Percentiles rank a stretch among this genome's conserved stretches.
Evolutionary conservation across 2,888 invertebrate genomes (phyloP).

Genomic region (Melanotus villosus): DNA sequence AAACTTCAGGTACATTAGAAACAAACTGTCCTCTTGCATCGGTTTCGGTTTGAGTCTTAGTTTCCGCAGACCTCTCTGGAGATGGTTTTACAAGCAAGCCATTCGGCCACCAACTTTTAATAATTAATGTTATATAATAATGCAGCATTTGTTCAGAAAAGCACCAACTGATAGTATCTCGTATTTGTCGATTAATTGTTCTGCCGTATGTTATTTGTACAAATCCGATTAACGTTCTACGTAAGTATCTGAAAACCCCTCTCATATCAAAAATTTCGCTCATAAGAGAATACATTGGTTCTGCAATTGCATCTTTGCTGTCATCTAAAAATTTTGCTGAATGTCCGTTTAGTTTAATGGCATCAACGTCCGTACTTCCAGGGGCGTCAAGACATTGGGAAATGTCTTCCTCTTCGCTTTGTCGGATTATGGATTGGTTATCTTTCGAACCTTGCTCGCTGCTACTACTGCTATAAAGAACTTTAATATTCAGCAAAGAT

Average conservation of each 20-base stretch:
- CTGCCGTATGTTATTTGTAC: slow-evolving; percentile 91
- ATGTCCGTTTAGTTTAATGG: slow-evolving; percentile 64
- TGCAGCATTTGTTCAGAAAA: slow-evolving; percentile 93
- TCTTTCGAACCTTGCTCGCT: slow-evolving; percentile 50
- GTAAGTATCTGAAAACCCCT: slow-evolving; percentile 89
- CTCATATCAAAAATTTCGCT: slow-evolving; percentile 93
- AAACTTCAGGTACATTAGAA: slow-evolving; percentile 83
- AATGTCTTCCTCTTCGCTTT: slow-evolving; percentile 86
- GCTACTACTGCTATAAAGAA: slow-evolving; percentile 32
- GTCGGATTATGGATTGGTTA: slow-evolving; percentile 68
- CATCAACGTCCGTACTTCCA: slow-evolving; percentile 67
- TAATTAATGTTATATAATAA: slow-evolving; percentile 85
- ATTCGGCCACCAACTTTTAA: slow-evolving; percentile 93
- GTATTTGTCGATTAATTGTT: slow-evolving; percentile 92
- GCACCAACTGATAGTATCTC: slow-evolving; percentile 88
- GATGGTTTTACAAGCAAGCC: slow-evolving; percentile 78
- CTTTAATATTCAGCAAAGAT: too few species aligned
- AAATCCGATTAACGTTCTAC: slow-evolving; percentile 90
- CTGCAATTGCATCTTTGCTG: slow-evolving; percentile 88
- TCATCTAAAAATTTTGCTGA: slow-evolving; percentile 70
- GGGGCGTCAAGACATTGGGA: slow-evolving; percentile 83
- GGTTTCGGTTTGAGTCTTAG: slow-evolving; percentile 79
- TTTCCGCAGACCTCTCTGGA: slow-evolving; percentile 72
- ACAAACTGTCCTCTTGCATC: slow-evolving; percentile 79
- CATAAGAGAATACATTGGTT: slow-evolving; percentile 89